A percentile compares a stretch with the other conserved stretches of the same genome.
Evolutionary conservation across 2,113 vertebrate genomes (phyloP).

Genomic region (Aldabrachelys gigantea): DNA sequence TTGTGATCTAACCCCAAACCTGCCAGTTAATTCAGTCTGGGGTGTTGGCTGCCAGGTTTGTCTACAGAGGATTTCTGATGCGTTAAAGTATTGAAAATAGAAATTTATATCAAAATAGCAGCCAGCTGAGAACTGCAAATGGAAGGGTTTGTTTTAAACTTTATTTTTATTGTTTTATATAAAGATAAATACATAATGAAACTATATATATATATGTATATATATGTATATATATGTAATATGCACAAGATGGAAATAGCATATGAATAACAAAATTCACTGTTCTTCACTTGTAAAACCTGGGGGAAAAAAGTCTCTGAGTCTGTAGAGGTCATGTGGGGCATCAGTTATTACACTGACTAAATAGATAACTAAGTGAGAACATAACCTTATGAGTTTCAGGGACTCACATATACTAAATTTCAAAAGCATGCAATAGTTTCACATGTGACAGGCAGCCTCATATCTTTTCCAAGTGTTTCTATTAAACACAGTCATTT

Average conservation of each 20-base stretch:
- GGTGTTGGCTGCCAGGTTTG: conserved; percentile 13
- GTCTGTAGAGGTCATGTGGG: neutral
- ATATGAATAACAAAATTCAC: neutral
- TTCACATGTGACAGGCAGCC: neutral
- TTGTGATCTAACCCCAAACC: neutral
- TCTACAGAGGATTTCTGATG: neutral
- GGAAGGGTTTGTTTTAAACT: neutral
- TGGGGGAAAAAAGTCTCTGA: neutral
- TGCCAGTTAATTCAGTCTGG: neutral
- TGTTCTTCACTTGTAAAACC: neutral
- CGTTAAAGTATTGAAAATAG: conserved; percentile 18
- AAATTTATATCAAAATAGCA: neutral
- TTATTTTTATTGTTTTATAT: neutral
- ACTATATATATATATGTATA: neutral
- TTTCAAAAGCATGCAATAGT: neutral
- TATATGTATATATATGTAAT: neutral
- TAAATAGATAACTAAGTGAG: neutral
- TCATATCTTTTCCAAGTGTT: neutral
- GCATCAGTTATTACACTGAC: neutral
- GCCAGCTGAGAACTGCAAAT: neutral
- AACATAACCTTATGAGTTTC: neutral
- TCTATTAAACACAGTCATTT: neutral
- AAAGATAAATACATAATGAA: neutral
- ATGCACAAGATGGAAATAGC: neutral
- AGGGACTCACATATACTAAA: neutral